These are phyloP conservation scores for Drosophila baimaii DNA, from an alignment of 1,140 invertebrate genomes.

Conservation along the genomic window DNA sequence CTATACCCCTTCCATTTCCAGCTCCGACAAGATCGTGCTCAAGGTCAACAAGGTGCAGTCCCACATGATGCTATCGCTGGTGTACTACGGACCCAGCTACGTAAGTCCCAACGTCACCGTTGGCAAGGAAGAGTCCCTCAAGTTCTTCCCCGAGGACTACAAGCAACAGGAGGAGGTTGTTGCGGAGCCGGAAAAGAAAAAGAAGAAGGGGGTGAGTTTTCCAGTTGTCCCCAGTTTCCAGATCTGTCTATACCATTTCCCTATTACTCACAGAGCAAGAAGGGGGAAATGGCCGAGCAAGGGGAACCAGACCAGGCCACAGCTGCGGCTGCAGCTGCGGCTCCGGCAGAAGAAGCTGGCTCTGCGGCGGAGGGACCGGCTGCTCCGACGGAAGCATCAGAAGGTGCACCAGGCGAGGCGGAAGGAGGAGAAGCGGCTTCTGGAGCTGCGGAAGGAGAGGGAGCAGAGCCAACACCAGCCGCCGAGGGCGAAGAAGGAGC, in stretches of 20 bases:
- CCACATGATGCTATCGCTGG: constrained; percentile 85
- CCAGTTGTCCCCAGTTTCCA: no score
- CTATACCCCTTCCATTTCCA: constrained; percentile 56
- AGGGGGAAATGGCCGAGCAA: neutral
- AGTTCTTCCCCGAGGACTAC: constrained; percentile 87
- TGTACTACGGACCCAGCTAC: constrained; percentile 86
- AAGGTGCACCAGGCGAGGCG: neutral
- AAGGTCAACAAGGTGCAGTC: constrained; percentile 85
- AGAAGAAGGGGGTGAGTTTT: constrained; percentile 19
- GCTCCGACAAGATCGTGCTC: constrained; percentile 86
- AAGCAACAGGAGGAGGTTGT: constrained; percentile 64
- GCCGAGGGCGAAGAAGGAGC: neutral
- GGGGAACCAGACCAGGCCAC: neutral
- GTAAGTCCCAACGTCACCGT: constrained; percentile 86
- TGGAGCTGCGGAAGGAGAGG: neutral
- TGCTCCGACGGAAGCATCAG: neutral
- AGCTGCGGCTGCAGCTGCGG: neutral
- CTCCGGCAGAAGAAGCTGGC: neutral
- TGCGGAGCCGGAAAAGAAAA: constrained; percentile 26
- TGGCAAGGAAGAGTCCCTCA: constrained; percentile 86
- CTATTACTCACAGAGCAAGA: neutral
- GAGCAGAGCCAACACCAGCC: no score
- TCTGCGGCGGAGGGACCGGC: no score
- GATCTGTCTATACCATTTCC: neutral
- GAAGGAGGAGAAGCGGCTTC: neutral